A percentile compares a stretch with the other conserved stretches of the same genome.
Conservation (phyloP, 2,113 vertebrate genomes). For the Gallinago undulata region DNA sequence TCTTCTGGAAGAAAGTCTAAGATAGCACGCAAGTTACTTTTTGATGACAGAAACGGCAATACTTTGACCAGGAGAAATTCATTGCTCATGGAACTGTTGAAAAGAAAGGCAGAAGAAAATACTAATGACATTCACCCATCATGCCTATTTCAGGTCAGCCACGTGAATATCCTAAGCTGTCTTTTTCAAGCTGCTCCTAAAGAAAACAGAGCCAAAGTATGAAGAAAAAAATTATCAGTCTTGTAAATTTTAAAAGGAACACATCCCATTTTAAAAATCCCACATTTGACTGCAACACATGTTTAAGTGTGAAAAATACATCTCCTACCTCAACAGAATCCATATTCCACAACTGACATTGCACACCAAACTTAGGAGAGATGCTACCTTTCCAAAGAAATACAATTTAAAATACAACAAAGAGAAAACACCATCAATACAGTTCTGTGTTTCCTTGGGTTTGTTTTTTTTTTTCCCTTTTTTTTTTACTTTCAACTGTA, state of each 20-base stretch:
- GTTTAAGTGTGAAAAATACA: not conserved
- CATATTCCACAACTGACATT: not conserved
- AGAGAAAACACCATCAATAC: not conserved
- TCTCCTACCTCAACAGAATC: not conserved
- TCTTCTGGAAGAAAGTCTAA: not conserved
- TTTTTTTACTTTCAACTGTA: not conserved
- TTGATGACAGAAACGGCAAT: constrained; percentile 35
- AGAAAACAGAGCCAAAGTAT: not conserved
- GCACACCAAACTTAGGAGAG: not conserved
- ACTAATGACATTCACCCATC: not conserved
- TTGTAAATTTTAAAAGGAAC: not conserved
- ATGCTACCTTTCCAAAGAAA: not conserved
- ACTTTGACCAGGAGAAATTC: constrained; percentile 14
- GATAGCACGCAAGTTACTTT: constrained; percentile 1
- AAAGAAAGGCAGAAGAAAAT: constrained; percentile 34
- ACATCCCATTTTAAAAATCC: accelerated
- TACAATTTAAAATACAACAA: not conserved
- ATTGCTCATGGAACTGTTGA: not conserved
- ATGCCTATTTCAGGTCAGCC: not conserved
- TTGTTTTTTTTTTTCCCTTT: accelerated
- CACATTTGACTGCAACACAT: not conserved
- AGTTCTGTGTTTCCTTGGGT: not conserved
- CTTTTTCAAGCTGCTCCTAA: not conserved
- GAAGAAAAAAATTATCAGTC: not conserved
- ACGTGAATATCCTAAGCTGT: not conserved